These are phyloP conservation scores for Nasua narica DNA, from an alignment of 2,797 vertebrate species.

Conservation along the genomic window DNA sequence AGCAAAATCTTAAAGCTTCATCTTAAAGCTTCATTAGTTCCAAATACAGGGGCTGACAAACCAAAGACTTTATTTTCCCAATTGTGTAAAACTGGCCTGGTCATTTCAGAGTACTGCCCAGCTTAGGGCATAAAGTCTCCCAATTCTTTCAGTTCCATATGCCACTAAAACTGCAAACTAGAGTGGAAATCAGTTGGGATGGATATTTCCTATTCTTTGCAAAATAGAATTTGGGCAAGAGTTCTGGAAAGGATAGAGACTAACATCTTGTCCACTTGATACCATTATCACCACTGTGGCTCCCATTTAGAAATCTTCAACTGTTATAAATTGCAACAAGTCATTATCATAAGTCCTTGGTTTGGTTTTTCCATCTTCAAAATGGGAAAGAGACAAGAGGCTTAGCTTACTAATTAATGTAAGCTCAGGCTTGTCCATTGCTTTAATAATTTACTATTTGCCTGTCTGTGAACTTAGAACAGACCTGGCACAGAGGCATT, in stretches of 20 bases:
- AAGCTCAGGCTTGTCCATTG: not conserved
- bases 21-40: not conserved
- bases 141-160: not conserved
- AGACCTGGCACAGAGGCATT: not conserved
- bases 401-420: not conserved
- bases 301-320: not conserved
- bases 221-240: not conserved
- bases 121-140: not conserved
- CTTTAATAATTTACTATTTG: not conserved
- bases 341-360: not conserved
- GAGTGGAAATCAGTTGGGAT: not conserved
- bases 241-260: not conserved
- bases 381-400: not conserved
- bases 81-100: not conserved
- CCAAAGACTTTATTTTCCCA: not conserved
- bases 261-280: not conserved
- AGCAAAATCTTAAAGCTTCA: not conserved
- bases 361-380: not conserved
- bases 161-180: not conserved
- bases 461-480: not conserved
- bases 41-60: slow-evolving; percentile 1
- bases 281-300: not conserved
- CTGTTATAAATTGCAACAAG: not conserved
- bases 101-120: not conserved
- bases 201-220: not conserved